Percentiles rank a stretch among this genome's conserved stretches.
Conservation (phyloP, 1,140 invertebrate species). For the Gryllus bimaculatus region DNA sequence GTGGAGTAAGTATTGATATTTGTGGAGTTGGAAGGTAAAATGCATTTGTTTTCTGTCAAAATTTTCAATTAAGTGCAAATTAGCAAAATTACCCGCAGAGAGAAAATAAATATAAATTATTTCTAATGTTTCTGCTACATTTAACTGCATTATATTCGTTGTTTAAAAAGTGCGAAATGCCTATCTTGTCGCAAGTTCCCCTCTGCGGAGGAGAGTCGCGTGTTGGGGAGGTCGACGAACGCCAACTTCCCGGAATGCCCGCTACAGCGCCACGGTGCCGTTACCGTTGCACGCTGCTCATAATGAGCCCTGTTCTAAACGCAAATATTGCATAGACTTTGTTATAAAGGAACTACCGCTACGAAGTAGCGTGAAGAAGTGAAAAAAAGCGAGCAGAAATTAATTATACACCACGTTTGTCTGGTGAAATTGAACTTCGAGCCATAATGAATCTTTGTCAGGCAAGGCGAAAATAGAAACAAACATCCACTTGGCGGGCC, state of each 20-base stretch:
- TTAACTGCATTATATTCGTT: too few species aligned
- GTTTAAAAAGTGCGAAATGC: background rate
- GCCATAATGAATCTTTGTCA: background rate
- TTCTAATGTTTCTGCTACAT: too few species aligned
- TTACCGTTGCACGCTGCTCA: background rate
- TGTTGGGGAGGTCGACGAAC: background rate
- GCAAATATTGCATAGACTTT: background rate
- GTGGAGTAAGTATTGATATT: too few species aligned
- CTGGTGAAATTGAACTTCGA: background rate
- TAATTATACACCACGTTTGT: background rate
- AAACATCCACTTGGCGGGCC: background rate
- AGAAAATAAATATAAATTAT: too few species aligned
- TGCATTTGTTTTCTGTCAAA: too few species aligned
- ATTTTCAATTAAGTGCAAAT: too few species aligned
- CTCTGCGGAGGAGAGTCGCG: background rate
- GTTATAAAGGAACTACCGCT: background rate
- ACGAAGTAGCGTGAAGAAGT: background rate
- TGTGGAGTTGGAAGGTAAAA: too few species aligned
- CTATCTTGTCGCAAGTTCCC: background rate
- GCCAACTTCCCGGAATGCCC: background rate
- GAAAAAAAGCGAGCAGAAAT: background rate
- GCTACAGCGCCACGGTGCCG: too few species aligned
- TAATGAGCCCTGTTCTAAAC: background rate
- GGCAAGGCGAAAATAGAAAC: background rate
- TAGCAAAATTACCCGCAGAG: too few species aligned